Evolutionary conservation across 1,140 invertebrate genomes (phyloP).

Genomic region (Dendrolimus punctatus): DNA sequence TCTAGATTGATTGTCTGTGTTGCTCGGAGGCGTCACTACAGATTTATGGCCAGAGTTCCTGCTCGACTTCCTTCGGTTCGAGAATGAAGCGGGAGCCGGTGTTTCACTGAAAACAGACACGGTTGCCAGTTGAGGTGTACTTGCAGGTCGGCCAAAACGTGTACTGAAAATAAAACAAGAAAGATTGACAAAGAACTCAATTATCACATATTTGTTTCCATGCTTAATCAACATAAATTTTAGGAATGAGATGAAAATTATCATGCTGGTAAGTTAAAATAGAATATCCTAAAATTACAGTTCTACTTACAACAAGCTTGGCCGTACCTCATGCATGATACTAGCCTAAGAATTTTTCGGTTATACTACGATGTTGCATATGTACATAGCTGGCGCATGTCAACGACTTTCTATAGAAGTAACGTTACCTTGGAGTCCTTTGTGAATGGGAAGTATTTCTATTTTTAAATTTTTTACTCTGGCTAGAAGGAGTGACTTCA

Average conservation of each 20-base stretch:
- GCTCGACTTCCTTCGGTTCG: slow-evolving; percentile 63
- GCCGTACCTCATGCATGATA: slow-evolving; percentile 8
- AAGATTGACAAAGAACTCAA: slow-evolving; percentile 6
- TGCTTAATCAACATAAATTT: no score
- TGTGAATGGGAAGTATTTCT: slow-evolving; percentile 43
- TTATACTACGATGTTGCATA: slow-evolving; percentile 13
- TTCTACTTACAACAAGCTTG: slow-evolving; percentile 2
- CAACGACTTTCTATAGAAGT: slow-evolving; percentile 5
- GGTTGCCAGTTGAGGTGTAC: slow-evolving; percentile 72
- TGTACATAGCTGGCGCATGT: slow-evolving; percentile 1
- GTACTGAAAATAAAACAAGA: slow-evolving; percentile 59
- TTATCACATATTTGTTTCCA: neutral
- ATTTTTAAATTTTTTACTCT: slow-evolving; percentile 66
- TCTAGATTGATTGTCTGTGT: slow-evolving; percentile 63
- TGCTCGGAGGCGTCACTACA: slow-evolving; percentile 54
- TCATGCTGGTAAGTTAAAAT: slow-evolving; percentile 2
- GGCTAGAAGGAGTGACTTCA: slow-evolving; percentile 29
- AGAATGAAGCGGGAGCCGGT: slow-evolving; percentile 47
- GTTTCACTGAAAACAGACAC: slow-evolving; percentile 78
- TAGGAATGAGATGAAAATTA: neutral
- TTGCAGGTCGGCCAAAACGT: slow-evolving; percentile 62
- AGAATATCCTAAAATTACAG: neutral
- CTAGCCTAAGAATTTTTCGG: slow-evolving; percentile 6
- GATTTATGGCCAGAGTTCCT: slow-evolving; percentile 60
- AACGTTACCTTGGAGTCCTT: slow-evolving; percentile 55